phyloP scores from a whole-genome alignment of 2,113 vertebrate genomes.

The Ceyx cyanopectus region DNA sequence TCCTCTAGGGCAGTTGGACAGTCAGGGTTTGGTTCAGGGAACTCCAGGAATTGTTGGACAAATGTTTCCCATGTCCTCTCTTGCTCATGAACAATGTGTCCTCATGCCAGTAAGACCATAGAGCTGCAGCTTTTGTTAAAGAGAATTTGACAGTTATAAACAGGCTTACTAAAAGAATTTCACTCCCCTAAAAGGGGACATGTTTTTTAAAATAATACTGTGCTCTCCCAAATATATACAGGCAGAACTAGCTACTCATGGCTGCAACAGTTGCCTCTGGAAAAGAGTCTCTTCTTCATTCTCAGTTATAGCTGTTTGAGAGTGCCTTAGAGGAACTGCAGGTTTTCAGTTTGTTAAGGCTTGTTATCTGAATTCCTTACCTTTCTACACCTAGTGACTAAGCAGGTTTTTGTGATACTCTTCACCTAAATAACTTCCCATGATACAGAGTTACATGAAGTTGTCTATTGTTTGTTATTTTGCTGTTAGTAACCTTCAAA shows the following conservation, averaged over 20 bases:
- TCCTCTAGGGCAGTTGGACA: background rate
- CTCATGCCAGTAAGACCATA: background rate
- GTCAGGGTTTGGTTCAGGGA: background rate
- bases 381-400: background rate
- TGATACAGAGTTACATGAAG: background rate
- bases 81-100: background rate
- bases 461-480: background rate
- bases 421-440: background rate
- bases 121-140: background rate
- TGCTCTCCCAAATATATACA: background rate
- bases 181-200: background rate
- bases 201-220: background rate
- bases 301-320: background rate
- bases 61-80: constrained; percentile 24
- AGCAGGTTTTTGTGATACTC: background rate
- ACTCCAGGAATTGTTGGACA: background rate
- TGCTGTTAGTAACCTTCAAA: background rate
- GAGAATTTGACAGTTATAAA: background rate
- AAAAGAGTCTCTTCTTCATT: background rate
- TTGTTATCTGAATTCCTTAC: background rate
- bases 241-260: background rate
- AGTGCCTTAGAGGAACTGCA: background rate
- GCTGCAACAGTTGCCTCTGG: background rate
- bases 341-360: background rate
- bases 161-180: background rate